Base-by-base conservation (phyloP, 2,888 invertebrate genomes). In the Chrysina gloriosa region DNA sequence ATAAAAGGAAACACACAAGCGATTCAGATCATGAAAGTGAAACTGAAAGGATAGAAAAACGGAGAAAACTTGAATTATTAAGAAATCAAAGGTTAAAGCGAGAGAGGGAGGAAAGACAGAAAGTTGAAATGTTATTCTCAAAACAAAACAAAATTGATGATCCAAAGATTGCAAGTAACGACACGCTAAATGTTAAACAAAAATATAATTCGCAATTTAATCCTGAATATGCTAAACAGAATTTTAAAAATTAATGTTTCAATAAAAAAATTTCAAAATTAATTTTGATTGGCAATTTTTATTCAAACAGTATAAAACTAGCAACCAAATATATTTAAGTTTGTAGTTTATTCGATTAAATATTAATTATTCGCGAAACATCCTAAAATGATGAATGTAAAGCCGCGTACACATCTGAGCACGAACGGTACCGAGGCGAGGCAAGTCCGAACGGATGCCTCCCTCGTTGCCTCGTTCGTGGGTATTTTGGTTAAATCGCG, bases 151-250 rank as follows among this genome's bases (percentile, higher is more conserved):
- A 29, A 65, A 21, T 81, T 56, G 75, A 81, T 45, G 70, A 72
- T 65, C 65, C 65, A 21, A n/a, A 76, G 19, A 74, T 76, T 68
- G 50, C 73, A 47, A 63, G 72, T 31, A 65, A 54, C 5, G 16
- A 19, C 2, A 58, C 34, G 21, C 50, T 68, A 45, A 66, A 34
- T 61, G 72, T 80, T 48, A 81, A 89, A 73, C 92, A 93, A 77
- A 94, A 93, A 83, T 98, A 98, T 80, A 97, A 97, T 84, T 96
- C 96, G 1, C 97, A 98, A 82, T 98, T 96, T 82, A 98, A 97
- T 85, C 98, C 98, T 14, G 90, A 93, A 82, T 81, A 94, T 61
- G 95, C 95, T 9, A 89, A 92, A 77, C 95, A 95, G 84, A 95
- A 95, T 84, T 88, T 84, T 77, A 73, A 52, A 52, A 23, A 39